These are phyloP conservation scores for Kryptolebias marmoratus DNA, from an alignment of 2,113 vertebrate genomes.

Conservation along the genomic window DNA sequence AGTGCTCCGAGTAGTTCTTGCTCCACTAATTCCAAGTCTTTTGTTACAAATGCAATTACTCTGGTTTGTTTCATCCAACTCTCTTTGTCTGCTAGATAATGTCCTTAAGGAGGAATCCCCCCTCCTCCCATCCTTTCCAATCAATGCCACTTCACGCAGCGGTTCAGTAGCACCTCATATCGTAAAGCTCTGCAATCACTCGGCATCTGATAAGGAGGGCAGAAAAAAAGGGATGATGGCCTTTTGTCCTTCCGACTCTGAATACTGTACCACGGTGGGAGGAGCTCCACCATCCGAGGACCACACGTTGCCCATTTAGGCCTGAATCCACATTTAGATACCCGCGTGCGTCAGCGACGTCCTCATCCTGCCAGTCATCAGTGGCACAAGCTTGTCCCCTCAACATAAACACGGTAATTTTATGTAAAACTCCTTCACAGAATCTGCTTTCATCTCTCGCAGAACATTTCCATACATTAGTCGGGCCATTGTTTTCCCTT, in stretches of 20 bases:
- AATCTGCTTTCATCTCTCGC: constrained; percentile 35
- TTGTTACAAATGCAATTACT: constrained; percentile 74
- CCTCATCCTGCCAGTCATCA: constrained; percentile 5
- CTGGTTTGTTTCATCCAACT: constrained; percentile 60
- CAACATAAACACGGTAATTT: background rate
- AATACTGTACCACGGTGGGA: background rate
- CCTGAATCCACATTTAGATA: constrained; percentile 21
- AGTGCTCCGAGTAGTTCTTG: constrained; percentile 31
- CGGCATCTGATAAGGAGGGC: constrained; percentile 51
- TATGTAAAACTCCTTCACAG: constrained; percentile 42
- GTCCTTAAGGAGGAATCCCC: constrained; percentile 62
- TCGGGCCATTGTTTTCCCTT: constrained; percentile 25
- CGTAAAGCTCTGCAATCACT: constrained; percentile 57
- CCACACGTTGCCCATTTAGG: background rate
- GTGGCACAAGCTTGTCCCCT: background rate
- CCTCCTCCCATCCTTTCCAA: constrained; percentile 57
- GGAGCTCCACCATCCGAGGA: constrained; percentile 10
- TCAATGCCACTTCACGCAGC: constrained; percentile 62
- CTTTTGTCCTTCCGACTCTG: constrained; percentile 24
- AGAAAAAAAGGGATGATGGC: constrained; percentile 16
- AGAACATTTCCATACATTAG: constrained; percentile 28
- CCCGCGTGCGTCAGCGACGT: constrained; percentile 20
- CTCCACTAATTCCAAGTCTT: constrained; percentile 54
- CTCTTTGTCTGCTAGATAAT: constrained; percentile 63
- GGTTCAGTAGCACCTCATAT: constrained; percentile 70